These are phyloP conservation scores for Gyps fulvus DNA, from an alignment of 2,113 vertebrate species.

Conservation along the genomic window DNA sequence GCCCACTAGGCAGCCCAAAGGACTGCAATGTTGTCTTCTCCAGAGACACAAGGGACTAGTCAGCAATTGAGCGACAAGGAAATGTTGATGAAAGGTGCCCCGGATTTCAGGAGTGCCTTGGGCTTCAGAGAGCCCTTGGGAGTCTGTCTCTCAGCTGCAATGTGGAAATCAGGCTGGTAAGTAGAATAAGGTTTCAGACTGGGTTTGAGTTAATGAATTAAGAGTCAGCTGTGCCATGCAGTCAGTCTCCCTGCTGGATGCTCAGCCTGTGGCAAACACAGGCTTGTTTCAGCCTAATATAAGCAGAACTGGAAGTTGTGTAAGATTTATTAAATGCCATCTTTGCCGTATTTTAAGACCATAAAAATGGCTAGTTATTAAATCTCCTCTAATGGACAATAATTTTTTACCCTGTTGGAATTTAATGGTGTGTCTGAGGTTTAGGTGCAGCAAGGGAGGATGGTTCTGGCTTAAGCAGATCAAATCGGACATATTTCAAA, in stretches of 20 bases:
- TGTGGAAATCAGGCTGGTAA: neutral
- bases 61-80: neutral
- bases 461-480: neutral
- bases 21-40: rapidly evolving
- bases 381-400: neutral
- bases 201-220: neutral
- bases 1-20: neutral
- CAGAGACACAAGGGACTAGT: neutral
- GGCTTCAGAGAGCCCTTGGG: neutral
- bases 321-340: neutral
- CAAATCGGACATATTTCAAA: neutral
- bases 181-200: neutral
- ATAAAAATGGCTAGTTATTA: neutral
- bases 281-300: neutral
- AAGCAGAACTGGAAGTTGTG: neutral
- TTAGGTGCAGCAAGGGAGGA: neutral
- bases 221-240: neutral
- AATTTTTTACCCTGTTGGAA: neutral
- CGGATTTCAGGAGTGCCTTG: neutral
- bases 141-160: neutral
- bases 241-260: neutral
- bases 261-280: neutral
- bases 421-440: neutral
- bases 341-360: neutral
- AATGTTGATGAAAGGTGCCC: neutral